Evolutionary conservation across 2,797 vertebrate species (phyloP), one percentile per base, ranked within the genome.

Genomic region (Toxotes lorentzi): DNA sequence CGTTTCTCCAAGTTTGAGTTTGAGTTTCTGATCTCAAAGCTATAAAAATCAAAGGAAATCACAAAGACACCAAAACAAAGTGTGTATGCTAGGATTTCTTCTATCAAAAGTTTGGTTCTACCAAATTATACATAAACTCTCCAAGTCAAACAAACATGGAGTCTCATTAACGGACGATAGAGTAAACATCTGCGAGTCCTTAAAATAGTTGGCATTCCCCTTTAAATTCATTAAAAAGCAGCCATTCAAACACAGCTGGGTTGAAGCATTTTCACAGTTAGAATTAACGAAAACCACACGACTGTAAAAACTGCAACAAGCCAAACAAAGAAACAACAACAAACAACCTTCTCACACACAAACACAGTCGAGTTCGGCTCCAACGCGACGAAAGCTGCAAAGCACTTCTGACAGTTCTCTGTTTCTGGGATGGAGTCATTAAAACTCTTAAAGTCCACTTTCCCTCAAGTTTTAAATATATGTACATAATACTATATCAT

Each of bases 201-300:
- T 72, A 66, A 79, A 78, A 86, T 56, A 62, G 41, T 16, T 77
- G 47, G 32, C 30, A n/a, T 73, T 81, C 74, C 69, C 71, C 68
- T 70, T 78, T 75, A 76, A 73, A 43, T 38, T 21, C 41, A 66
- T 76, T 60, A 63, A 45, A 47, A 32, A 4, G 32, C 60, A 70
- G 50, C 57, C 14, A 10, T 16, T 27, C 34, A 30, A 13, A 2
- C 47, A 5, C 56, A 74, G 56, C 70, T 70, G 78, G 53, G 30
- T 30, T 1, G 2, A 27, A n/a, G 63, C 63, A 11, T 48, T 79
- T 78, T 84, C 76, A 75, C 68, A 65, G 27, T 14, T 21, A 17
- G 3, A 34, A 38, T 47, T 35, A 69, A 72, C 53, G 51, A 16
- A 64, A 73, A 64, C 54, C 78, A 74, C 45, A 73, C 7, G 34